A percentile compares a stretch with the other conserved stretches of the same genome.
phyloP scores from a whole-genome alignment of 2,888 invertebrate genomes.

The Idaea straminata region DNA sequence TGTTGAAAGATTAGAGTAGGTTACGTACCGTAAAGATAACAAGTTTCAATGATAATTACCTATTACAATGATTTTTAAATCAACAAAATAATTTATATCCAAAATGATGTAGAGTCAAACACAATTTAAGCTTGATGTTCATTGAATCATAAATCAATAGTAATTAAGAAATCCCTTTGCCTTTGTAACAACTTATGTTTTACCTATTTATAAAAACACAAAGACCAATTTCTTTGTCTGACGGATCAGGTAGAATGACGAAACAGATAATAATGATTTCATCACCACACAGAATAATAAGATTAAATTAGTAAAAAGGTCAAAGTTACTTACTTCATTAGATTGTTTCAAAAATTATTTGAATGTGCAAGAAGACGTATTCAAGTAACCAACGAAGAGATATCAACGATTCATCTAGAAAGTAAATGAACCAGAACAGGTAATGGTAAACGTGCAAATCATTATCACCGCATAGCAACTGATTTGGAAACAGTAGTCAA shows the following conservation, averaged over 20 bases:
- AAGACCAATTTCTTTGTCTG: not conserved
- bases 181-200: not conserved
- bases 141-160: not conserved
- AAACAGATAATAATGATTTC: not conserved
- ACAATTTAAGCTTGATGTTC: no score
- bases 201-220: not conserved
- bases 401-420: constrained; percentile 21
- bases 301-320: not conserved
- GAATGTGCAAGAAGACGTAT: not conserved
- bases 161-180: not conserved
- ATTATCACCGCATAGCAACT: constrained; percentile 29
- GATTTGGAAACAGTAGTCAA: constrained; percentile 40
- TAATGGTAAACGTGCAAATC: constrained; percentile 24
- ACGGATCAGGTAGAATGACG: not conserved
- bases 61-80: no score
- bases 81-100: no score
- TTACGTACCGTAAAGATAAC: not conserved
- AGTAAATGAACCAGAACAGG: constrained; percentile 24
- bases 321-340: not conserved
- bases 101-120: not conserved
- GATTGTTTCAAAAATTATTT: not conserved
- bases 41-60: not conserved
- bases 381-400: constrained; percentile 17
- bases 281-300: not conserved
- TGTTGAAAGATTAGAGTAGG: not conserved